Evolutionary conservation across 2,888 invertebrate genomes (phyloP).

Genomic region (Drosophila birchii): DNA sequence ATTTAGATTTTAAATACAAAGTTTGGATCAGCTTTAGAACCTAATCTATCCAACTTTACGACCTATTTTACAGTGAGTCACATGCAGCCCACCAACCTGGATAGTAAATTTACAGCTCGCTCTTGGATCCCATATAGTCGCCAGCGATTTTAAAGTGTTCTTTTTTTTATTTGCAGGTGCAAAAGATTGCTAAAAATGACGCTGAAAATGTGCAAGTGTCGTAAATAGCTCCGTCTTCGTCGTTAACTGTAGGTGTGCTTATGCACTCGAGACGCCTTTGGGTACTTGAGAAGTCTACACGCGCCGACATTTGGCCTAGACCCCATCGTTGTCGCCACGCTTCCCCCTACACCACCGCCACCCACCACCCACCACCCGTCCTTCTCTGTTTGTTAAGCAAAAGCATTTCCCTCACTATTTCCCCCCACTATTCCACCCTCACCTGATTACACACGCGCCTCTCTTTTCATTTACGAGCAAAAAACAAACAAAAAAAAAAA

Average conservation of each 20-base stretch:
- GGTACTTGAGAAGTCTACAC: slow-evolving; percentile 69
- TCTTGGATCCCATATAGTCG: background rate
- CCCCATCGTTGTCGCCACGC: slow-evolving; percentile 1
- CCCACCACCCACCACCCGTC: no score
- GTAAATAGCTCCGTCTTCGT: slow-evolving; percentile 33
- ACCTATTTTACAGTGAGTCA: slow-evolving; percentile 7
- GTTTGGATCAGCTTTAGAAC: no score
- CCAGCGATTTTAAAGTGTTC: background rate
- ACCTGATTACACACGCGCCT: slow-evolving; percentile 61
- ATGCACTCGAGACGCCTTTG: slow-evolving; percentile 70
- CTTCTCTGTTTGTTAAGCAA: background rate
- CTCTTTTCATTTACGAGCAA: slow-evolving; percentile 56
- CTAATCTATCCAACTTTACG: slow-evolving; percentile 1
- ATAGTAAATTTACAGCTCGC: background rate
- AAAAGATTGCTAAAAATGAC: slow-evolving; percentile 38
- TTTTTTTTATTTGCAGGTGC: slow-evolving; percentile 2
- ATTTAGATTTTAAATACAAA: background rate
- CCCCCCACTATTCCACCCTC: slow-evolving; percentile 11
- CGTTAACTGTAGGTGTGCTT: slow-evolving; percentile 30
- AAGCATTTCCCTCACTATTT: no score
- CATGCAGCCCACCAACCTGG: background rate
- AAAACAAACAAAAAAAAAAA: slow-evolving; percentile 26
- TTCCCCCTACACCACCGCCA: no score
- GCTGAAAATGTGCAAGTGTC: slow-evolving; percentile 53
- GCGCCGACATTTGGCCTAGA: slow-evolving; percentile 60